Conservation (phyloP, 2,113 vertebrate species). For the Brienomyrus longianalis region DNA sequence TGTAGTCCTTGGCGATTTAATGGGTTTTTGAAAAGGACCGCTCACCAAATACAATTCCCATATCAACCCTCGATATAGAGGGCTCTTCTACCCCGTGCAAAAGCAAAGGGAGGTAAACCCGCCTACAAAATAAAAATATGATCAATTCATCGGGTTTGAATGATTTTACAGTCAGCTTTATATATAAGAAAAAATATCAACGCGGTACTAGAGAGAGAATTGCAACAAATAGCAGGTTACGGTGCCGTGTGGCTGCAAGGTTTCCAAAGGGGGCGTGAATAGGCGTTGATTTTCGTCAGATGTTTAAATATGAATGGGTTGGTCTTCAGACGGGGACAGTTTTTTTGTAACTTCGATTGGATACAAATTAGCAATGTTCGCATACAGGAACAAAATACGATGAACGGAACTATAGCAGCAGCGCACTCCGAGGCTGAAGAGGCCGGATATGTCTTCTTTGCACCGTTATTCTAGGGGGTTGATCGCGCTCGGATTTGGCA, state of each 20-base stretch:
- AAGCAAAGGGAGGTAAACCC: conserved; percentile 66
- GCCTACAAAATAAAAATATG: conserved; percentile 65
- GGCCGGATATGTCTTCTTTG: conserved; percentile 38
- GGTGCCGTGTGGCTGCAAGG: background rate
- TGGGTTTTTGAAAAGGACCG: conserved; percentile 39
- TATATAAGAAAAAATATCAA: background rate
- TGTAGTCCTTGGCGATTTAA: conserved; percentile 43
- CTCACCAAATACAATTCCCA: conserved; percentile 68
- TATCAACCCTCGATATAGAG: conserved; percentile 54
- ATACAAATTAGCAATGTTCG: conserved; percentile 41
- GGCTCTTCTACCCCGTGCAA: conserved; percentile 62
- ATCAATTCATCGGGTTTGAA: background rate
- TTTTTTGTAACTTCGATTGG: conserved; percentile 51
- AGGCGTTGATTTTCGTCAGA: conserved; percentile 54
- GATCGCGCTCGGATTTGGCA: conserved; percentile 57
- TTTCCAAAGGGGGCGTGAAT: conserved; percentile 38
- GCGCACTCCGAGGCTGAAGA: conserved; percentile 21
- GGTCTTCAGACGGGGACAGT: conserved; percentile 55
- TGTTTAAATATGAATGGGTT: conserved; percentile 73
- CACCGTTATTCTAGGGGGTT: conserved; percentile 44
- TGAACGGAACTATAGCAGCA: background rate
- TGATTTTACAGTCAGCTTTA: background rate
- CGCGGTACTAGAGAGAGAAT: background rate
- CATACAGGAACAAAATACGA: background rate
- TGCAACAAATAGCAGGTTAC: background rate